Base-by-base conservation (phyloP, 2,113 vertebrate species). In the Neoarius graeffei region DNA sequence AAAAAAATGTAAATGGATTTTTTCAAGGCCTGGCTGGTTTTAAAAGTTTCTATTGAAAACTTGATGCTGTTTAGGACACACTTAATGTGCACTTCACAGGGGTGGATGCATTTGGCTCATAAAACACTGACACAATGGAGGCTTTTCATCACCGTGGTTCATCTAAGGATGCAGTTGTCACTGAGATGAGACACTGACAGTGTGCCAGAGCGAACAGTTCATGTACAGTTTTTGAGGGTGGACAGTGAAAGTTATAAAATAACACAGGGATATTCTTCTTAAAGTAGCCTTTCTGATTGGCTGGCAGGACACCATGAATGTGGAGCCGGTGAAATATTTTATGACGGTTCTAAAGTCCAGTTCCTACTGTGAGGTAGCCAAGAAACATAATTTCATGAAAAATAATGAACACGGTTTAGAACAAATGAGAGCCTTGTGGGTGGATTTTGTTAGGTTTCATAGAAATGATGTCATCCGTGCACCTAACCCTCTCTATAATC, bases 71-170 rank as follows among this genome's bases (percentile, higher is more conserved):
- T 86, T 20, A 50, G 71, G 15, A 80, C 10, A 52, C 14, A 19
- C 74, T 81, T 56, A 25, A 76, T 27, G 50, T 57, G 67, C 23
- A 27, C 74, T 80, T 80, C 42, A 60, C 59, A 50, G 42, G 60
- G 71, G n/a, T 27, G n/a, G 74, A 80, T 35, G 62, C 42, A 69
- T 81, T 69, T 56, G 85, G 60, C 76, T 86, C 7, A 1, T 86
- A 57, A 86, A 86, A 25, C 60, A 10, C 60, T 69, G 50, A 69
- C 85, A 81, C 85, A 69, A 81, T 81, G 50, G 60, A 86, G 62
- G 76, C 76, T 86, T 86, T 86, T 86, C 48, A 69, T 86, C 62
- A 57, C 17, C 30, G n/a, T 25, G 76, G 85, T 86, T 86, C 50
- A 81, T 86, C 27, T 67, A 6, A 81, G 76, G 85, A 81, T 69